Evolutionary conservation across 2,888 invertebrate genomes (phyloP).

Genomic region (Brachynemurus nebulosus): DNA sequence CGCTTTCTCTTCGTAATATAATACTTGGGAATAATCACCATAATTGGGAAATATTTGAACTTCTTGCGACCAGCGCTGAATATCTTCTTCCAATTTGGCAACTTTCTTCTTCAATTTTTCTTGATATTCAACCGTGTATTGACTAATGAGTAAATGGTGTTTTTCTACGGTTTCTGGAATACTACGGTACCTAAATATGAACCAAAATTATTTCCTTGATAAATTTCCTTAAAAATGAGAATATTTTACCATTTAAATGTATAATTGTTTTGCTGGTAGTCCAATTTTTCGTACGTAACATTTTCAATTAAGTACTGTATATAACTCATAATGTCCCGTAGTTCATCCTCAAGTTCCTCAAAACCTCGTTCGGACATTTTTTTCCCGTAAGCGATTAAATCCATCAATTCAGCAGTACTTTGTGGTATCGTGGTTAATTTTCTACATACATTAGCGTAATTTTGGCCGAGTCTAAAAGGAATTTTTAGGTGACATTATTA

Average conservation of each 20-base stretch:
- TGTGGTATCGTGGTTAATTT: slow-evolving; percentile 64
- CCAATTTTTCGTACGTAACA: slow-evolving; percentile 61
- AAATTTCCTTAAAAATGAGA: slow-evolving; percentile 2
- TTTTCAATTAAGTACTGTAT: slow-evolving; percentile 77
- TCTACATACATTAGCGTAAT: slow-evolving; percentile 68
- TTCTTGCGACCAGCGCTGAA: slow-evolving; percentile 65
- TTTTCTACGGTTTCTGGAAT: slow-evolving; percentile 74
- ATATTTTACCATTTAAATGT: slow-evolving; percentile 62
- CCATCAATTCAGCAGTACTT: slow-evolving; percentile 77
- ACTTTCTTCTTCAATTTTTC: slow-evolving; percentile 63
- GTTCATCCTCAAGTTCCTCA: slow-evolving; percentile 59
- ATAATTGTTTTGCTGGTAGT: slow-evolving; percentile 78
- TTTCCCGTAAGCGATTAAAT: slow-evolving; percentile 57
- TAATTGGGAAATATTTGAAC: slow-evolving; percentile 76
- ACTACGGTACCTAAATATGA: slow-evolving; percentile 45
- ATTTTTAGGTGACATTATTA: no score
- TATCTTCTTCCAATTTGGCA: slow-evolving; percentile 66
- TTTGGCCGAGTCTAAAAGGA: slow-evolving; percentile 60
- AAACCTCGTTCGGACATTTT: slow-evolving; percentile 57
- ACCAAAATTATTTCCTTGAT: not conserved
- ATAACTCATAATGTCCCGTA: slow-evolving; percentile 53
- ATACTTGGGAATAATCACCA: slow-evolving; percentile 72
- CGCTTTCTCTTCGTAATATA: slow-evolving; percentile 71
- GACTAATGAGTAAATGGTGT: slow-evolving; percentile 61
- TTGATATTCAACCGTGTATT: slow-evolving; percentile 78